A percentile compares a stretch with the other conserved stretches of the same genome.
Evolutionary conservation across 2,888 invertebrate species (phyloP).

Genomic region (Andricus quercusramuli): DNA sequence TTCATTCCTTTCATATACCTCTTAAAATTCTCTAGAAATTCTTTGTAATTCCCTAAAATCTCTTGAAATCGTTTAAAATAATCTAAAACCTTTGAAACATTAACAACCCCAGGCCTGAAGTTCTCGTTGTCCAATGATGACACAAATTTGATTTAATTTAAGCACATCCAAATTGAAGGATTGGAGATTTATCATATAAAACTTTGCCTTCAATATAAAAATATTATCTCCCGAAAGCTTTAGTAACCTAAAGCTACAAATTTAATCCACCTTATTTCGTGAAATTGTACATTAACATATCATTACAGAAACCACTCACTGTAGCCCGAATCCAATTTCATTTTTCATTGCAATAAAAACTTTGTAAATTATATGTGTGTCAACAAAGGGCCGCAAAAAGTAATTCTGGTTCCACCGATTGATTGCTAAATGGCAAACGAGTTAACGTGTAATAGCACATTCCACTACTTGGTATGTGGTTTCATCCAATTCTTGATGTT

Average conservation of each 20-base stretch:
- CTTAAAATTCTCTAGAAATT: too few species aligned
- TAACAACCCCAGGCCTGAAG: too few species aligned
- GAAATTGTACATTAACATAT: background rate
- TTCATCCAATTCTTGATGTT: slow-evolving; percentile 4
- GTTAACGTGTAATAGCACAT: slow-evolving; percentile 20
- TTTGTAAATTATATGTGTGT: slow-evolving; percentile 4
- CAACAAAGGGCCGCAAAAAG: slow-evolving; percentile 20
- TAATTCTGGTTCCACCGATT: slow-evolving; percentile 12
- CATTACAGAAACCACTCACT: background rate
- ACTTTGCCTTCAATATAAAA: background rate
- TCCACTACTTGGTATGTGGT: slow-evolving; percentile 12
- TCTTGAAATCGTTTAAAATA: too few species aligned
- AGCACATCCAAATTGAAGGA: too few species aligned
- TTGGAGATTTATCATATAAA: too few species aligned
- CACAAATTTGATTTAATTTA: too few species aligned
- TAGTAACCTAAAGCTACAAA: background rate
- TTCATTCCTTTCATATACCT: too few species aligned
- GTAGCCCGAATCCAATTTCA: background rate
- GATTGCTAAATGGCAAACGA: slow-evolving; percentile 1
- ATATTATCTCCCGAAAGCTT: background rate
- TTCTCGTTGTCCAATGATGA: too few species aligned
- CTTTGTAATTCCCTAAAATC: too few species aligned
- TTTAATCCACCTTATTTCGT: background rate
- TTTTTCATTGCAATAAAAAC: slow-evolving; percentile 4
- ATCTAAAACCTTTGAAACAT: too few species aligned